Evolutionary conservation across 2,797 vertebrate species (phyloP), one percentile per base, ranked within the genome.

Genomic region (Hirundo rustica): DNA sequence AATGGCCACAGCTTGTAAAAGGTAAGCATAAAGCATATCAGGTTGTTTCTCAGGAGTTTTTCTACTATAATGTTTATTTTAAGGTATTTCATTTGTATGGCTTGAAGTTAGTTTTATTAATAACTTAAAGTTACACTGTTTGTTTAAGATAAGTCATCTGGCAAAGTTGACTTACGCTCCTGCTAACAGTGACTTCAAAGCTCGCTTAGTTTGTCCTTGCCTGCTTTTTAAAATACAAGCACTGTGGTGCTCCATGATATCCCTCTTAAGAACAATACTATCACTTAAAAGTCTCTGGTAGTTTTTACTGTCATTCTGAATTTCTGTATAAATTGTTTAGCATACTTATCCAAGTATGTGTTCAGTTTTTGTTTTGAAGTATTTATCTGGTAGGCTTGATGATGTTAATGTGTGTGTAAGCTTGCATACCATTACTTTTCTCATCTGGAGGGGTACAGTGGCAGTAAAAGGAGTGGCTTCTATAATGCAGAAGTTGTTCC

Each of bases 1-100:
- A 98, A 98, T 98, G 98, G 98, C 98, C 98, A 98, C 98, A 98
- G 97, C 98, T 98, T 98, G 98, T 98, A 98, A 98, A 98, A 98
- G 98, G 98, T 98, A 98, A 98, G 96, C 68, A 75, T 85, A 60
- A 91, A 68, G 40, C 2, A 2, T 61, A 36, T 58, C 0, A 1
- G 58, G 45, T 77, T 96, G 20, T 40, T 93, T 88, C 38, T 88
- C 7, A 36, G 48, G 29, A 58, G 4, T 48, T 53, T 75, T 50
- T 47, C 47, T 66, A 70, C 32, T 73, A 7, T 64, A 53, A 42
- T 88, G n/a, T 78, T 73, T 86, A 22, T 79, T 89, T 80, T 20
- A 15, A 84, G 21, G 15, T 78, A 48, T 45, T 71, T 78, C 0
- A 68, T 68, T 38, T 91, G 40, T 76, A 67, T 76, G 55, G 8